Base-by-base conservation (phyloP, 23 tunicate species). In the Diplosoma virens region DNA sequence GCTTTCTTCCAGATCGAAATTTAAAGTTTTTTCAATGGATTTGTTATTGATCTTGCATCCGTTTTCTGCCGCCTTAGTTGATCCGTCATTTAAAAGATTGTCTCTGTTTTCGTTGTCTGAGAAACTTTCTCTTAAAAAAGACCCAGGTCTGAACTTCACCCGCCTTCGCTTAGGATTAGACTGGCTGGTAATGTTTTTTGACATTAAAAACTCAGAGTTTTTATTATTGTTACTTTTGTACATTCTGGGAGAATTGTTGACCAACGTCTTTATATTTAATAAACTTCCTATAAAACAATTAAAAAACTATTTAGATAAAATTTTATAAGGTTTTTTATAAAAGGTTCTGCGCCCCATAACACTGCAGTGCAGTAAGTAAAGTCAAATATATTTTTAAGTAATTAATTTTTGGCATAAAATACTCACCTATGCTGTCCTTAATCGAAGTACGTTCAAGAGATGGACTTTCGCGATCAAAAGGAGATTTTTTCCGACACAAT, bases 381-480 rank as follows among this genome's bases (percentile, higher is more conserved):
- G n/a, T n/a, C n/a, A n/a, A n/a, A n/a, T n/a, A n/a, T n/a, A n/a
- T n/a, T n/a, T n/a, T n/a, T n/a, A n/a, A n/a, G n/a, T n/a, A n/a
- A n/a, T n/a, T n/a, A n/a, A n/a, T n/a, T n/a, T n/a, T n/a, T n/a
- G n/a, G n/a, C n/a, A n/a, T n/a, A n/a, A n/a, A n/a, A n/a, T n/a
- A n/a, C n/a, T n/a, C n/a, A 61, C 69, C 69, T 3, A 61, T 9
- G 35, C 69, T 61, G 28, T 35, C 69, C 18, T 61, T 61, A n/a
- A 61, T 61, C 7, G 69, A 61, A 4, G 63, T 55, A 14, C 35
- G 17, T 3, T 61, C 69, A 27, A 9, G 28, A 6, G 69, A 61
- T 26, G 69, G 30, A n/a, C 69, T 61, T 11, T 24, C 25, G 22
- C 5, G 23, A 18, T 55, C 61, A 18, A 61, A 36, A 34, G 74